phyloP scores from a whole-genome alignment of 1,140 invertebrate genomes.

The Spodoptera litura region DNA sequence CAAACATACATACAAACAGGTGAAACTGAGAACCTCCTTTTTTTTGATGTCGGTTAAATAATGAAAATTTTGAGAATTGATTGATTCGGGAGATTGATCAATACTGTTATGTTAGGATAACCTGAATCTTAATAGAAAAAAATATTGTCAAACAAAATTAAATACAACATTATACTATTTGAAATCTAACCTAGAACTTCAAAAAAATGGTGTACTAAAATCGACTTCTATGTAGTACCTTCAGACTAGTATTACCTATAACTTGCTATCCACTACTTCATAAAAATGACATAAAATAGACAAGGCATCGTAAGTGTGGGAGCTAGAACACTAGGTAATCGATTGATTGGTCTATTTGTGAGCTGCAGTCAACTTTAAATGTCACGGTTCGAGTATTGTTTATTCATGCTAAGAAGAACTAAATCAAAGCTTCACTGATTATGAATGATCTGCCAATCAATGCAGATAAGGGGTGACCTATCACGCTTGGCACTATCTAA shows the following conservation, averaged over 20 bases:
- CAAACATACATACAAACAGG: no score
- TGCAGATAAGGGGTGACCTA: neutral
- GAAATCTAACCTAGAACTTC: no score
- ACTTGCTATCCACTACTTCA: neutral
- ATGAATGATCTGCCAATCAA: constrained; percentile 6
- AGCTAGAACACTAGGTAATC: constrained; percentile 12
- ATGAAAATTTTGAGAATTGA: no score
- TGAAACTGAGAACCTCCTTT: no score
- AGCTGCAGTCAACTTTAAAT: constrained; percentile 13
- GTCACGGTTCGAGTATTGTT: constrained; percentile 13
- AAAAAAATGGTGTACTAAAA: no score
- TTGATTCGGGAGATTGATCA: no score
- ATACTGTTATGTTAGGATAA: no score
- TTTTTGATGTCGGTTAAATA: no score
- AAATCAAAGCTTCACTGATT: constrained; percentile 1
- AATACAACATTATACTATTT: neutral
- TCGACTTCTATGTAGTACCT: no score
- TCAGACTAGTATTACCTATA: no score
- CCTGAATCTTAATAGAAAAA: no score
- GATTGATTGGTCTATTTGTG: constrained; percentile 1
- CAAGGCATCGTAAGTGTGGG: neutral
- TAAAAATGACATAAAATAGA: neutral
- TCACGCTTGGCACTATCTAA: neutral
- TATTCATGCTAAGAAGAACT: constrained; percentile 27
- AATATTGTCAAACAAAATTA: neutral